Conservation (phyloP, 2,113 vertebrate genomes). For the Athene cunicularia region DNA sequence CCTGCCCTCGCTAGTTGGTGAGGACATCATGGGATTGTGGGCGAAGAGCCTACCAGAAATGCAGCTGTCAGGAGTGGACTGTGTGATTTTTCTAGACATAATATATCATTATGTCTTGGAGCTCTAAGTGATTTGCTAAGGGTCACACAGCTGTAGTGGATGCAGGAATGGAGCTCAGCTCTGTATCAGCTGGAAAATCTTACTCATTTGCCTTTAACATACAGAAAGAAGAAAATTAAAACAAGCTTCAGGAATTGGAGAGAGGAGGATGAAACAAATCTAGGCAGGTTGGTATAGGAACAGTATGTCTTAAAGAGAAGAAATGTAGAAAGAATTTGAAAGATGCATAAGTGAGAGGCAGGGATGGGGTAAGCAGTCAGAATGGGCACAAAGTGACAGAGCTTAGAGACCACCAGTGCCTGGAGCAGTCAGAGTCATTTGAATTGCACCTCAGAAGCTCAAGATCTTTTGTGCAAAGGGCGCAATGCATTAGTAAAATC, state of each 20-base stretch:
- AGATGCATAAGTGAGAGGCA: background rate
- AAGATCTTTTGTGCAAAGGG: accelerated
- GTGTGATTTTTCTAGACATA: background rate
- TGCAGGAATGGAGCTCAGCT: background rate
- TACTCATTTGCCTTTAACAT: background rate
- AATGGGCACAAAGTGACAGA: background rate
- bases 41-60: background rate
- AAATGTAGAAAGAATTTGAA: background rate
- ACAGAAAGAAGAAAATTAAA: background rate
- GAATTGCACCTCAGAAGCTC: background rate
- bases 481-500: background rate
- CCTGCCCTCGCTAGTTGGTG: background rate
- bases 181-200: background rate
- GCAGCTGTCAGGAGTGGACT: background rate
- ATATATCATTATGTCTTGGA: background rate
- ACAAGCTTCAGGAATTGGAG: background rate
- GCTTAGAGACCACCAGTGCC: background rate
- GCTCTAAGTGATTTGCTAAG: background rate
- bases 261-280: background rate
- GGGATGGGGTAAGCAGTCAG: background rate
- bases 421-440: background rate
- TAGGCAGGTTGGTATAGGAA: background rate
- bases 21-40: background rate
- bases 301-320: background rate
- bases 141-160: background rate